Base-by-base conservation (phyloP, 2,797 vertebrate species). In the Orestias chungarensis region DNA sequence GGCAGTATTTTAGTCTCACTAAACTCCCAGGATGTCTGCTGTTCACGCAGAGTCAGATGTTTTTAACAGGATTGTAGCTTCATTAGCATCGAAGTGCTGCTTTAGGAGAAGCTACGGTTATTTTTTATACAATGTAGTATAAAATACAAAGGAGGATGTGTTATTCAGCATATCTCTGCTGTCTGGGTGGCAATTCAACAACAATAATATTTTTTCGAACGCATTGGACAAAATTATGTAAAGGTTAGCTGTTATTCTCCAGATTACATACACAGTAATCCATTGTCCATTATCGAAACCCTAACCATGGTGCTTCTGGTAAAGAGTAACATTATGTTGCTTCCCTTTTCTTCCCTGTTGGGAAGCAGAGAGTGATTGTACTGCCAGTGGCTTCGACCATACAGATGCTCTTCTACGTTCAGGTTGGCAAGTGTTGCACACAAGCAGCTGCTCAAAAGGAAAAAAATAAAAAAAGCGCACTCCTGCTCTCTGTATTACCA, bases 31-130 rank as follows among this genome's bases (percentile, higher is more conserved):
- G 79, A 84, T 76, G 80, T 89, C 86, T 89, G 83, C 80, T 82
- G 71, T 86, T 89, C 83, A 82, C 87, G 84, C 73, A 1, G 66
- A 76, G 66, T 88, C 84, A 70, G 79, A 83, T 88, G 81, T 83
- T 89, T 75, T 70, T 44, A 78, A 61, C 65, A 66, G 64, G 59
- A 64, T 64, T 6, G 27, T 64, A 65, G 38, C 75, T 78, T 75
- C 47, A 62, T 81, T 83, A 71, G 23, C 44, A 33, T 72, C 18
- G 35, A 40, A 50, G n/a, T 65, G 61, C 43, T 59, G 50, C 42
- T 70, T 61, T 52, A 54, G 64, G 10, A 31, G 55, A 25, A 69
- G 18, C 23, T 3, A 17, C 44, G 57, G 4, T 66, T 71, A 40
- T 59, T 52, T 43, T 18, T n/a, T 50, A 17, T 1, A 46, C n/a